phyloP scores from a whole-genome alignment of 2,113 vertebrate species.

The Sardina pilchardus region DNA sequence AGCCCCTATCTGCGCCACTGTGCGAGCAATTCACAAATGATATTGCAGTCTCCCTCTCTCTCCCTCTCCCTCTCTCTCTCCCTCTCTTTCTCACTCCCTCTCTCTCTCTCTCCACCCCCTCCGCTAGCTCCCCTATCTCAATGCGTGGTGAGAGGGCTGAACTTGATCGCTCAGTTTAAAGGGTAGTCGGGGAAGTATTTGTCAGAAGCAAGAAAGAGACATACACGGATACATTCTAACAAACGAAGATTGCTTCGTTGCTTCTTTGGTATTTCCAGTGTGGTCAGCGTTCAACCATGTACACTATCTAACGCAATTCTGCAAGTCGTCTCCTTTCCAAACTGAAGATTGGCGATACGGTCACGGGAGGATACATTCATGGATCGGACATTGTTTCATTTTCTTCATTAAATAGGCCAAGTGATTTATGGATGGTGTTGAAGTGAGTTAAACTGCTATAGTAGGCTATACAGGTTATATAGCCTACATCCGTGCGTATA shows the following conservation, averaged over 20 bases:
- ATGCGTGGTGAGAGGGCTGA: conserved; percentile 79
- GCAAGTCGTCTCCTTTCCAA: not conserved
- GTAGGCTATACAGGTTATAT: not conserved
- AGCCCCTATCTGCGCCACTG: conserved; percentile 90
- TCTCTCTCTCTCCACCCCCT: conserved; percentile 51
- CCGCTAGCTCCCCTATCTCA: conserved; percentile 67
- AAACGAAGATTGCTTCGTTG: conserved; percentile 54
- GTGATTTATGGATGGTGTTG: not conserved
- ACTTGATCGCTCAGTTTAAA: conserved; percentile 83
- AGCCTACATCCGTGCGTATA: not conserved
- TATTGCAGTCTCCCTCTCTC: conserved; percentile 85
- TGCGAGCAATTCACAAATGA: conserved; percentile 92
- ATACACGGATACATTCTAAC: conserved; percentile 44
- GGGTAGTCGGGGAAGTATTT: conserved; percentile 69
- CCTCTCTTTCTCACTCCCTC: conserved; percentile 56
- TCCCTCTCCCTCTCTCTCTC: conserved; percentile 49
- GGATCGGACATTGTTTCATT: not conserved
- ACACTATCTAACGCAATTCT: not conserved
- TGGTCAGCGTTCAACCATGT: not conserved
- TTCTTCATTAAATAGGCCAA: not conserved
- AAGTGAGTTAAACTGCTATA: not conserved
- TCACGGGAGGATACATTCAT: not conserved
- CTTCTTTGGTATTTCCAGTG: conserved; percentile 24
- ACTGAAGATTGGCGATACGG: not conserved
- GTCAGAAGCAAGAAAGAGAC: conserved; percentile 42